These are phyloP conservation scores for Hydra vulgaris DNA, from an alignment of 30 jellyfish, hydroid and myxozoan genomes.

Conservation along the genomic window DNA sequence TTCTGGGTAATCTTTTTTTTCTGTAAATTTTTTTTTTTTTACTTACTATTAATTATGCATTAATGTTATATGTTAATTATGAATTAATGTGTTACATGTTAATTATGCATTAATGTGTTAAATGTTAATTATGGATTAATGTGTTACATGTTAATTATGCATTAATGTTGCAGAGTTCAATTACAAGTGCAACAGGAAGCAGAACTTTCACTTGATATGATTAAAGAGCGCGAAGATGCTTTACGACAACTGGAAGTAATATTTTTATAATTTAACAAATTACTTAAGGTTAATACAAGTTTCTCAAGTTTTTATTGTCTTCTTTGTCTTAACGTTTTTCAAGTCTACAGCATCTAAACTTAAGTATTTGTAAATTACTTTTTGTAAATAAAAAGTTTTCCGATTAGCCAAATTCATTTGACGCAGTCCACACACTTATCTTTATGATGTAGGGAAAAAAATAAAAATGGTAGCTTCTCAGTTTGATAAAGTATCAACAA, in stretches of 20 bases:
- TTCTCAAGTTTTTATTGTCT: too few relatives aligned
- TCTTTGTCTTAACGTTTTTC: too few relatives aligned
- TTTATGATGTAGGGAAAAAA: too few relatives aligned
- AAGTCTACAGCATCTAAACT: neutral
- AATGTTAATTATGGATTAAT: too few relatives aligned
- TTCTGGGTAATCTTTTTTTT: neutral
- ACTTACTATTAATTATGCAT: too few relatives aligned
- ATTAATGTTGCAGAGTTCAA: conserved; percentile 18
- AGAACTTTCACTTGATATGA: conserved; percentile 54
- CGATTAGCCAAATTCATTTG: too few relatives aligned
- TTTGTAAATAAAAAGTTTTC: neutral
- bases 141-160: neutral
- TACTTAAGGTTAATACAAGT: too few relatives aligned
- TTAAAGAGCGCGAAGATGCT: conserved; percentile 80
- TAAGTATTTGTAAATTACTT: neutral
- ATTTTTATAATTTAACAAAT: neutral
- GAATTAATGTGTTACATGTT: neutral
- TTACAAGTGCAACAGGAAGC: conserved; percentile 68
- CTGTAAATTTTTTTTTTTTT: neutral
- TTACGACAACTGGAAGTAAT: conserved; percentile 66
- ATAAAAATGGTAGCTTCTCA: too few relatives aligned
- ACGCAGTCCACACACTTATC: too few relatives aligned
- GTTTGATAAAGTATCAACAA: too few relatives aligned
- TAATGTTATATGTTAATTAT: too few relatives aligned
- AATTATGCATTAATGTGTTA: neutral